Conservation (phyloP, 2,113 vertebrate species). For the Brachyhypopomus gauderio region DNA sequence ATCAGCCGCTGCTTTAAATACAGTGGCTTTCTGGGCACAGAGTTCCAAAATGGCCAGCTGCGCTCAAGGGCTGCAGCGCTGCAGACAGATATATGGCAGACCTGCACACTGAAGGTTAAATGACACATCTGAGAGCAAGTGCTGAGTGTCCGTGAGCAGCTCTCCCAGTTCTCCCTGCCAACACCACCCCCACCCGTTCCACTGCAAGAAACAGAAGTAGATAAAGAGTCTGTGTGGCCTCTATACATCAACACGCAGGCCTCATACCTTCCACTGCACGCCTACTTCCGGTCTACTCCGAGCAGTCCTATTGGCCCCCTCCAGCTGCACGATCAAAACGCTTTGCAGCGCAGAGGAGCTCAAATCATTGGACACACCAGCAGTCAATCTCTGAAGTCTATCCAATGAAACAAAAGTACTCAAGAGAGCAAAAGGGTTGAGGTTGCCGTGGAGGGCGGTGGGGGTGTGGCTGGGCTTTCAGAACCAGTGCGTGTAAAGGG, state of each 20-base stretch:
- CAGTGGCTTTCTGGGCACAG: neutral
- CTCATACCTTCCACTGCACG: slow-evolving; percentile 59
- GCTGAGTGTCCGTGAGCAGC: no score
- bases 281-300: slow-evolving; percentile 39
- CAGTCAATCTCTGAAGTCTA: slow-evolving; percentile 45
- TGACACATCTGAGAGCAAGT: neutral
- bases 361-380: slow-evolving; percentile 54
- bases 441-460: slow-evolving; percentile 69
- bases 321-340: slow-evolving; percentile 52
- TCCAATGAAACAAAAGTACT: slow-evolving; percentile 59
- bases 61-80: neutral
- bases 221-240: slow-evolving; percentile 46
- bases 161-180: neutral
- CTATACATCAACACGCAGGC: slow-evolving; percentile 62
- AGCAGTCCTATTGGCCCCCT: slow-evolving; percentile 64
- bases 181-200: neutral
- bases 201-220: neutral
- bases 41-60: neutral
- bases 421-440: neutral
- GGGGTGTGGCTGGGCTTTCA: slow-evolving; percentile 74
- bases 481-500: slow-evolving; percentile 59
- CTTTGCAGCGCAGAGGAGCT: slow-evolving; percentile 50
- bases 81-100: neutral
- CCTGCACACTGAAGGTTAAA: neutral
- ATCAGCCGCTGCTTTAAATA: neutral